phyloP scores from a whole-genome alignment of 2,113 vertebrate species.

The Cercocebus atys region DNA sequence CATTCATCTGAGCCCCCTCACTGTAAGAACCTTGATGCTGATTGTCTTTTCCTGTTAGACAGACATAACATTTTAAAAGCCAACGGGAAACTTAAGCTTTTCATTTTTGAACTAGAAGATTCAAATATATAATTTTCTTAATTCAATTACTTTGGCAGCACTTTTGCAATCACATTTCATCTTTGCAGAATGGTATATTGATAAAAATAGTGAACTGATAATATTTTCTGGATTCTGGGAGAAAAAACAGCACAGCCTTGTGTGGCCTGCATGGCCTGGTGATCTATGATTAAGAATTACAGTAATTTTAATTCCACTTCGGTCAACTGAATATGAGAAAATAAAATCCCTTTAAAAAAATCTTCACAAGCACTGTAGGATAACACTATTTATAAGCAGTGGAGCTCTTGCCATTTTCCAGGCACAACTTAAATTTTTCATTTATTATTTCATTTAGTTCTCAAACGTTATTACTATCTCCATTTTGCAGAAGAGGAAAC shows the following conservation, averaged over 20 bases:
- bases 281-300: background rate
- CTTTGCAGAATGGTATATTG: background rate
- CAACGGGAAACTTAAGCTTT: background rate
- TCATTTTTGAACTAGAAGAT: background rate
- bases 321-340: background rate
- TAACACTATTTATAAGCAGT: background rate
- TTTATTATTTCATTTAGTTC: constrained; percentile 3
- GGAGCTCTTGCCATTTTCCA: background rate
- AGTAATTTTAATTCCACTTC: background rate
- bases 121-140: background rate
- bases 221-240: background rate
- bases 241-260: background rate
- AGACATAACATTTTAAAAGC: constrained; percentile 31
- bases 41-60: constrained; percentile 85
- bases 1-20: constrained; percentile 90
- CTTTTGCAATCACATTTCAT: background rate
- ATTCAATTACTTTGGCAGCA: background rate
- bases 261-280: background rate
- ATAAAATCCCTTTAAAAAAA: constrained; percentile 15
- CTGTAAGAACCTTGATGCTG: constrained; percentile 83
- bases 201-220: constrained; percentile 8
- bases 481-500: background rate
- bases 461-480: background rate
- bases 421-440: background rate
- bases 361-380: background rate